Conservation (phyloP, 2,113 vertebrate genomes). For the Notiomystis cincta region DNA sequence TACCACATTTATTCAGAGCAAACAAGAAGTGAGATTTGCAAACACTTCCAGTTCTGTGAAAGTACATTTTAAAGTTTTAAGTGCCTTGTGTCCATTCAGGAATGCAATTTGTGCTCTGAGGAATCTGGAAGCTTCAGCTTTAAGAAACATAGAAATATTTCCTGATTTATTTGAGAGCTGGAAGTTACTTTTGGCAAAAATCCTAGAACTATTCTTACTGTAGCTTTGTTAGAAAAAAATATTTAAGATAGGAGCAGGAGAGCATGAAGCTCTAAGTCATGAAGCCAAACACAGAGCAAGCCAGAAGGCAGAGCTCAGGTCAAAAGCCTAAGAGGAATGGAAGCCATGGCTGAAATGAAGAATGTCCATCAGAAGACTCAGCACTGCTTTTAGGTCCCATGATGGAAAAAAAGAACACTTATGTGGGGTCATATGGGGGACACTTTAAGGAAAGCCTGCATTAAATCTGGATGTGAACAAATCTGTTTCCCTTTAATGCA, state of each 20-base stretch:
- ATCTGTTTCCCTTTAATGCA: conserved; percentile 48
- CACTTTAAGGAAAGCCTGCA: conserved; percentile 12
- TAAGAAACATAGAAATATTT: background rate
- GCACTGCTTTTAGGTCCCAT: background rate
- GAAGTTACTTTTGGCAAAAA: conserved; percentile 25
- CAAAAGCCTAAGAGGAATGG: conserved; percentile 22
- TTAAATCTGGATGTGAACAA: conserved; percentile 41
- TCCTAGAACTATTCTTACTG: conserved; percentile 25
- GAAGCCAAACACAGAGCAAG: background rate
- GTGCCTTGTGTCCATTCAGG: background rate
- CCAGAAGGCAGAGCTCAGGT: conserved; percentile 2
- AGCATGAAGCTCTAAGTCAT: conserved; percentile 14
- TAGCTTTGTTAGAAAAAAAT: conserved; percentile 26
- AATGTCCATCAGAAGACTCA: background rate
- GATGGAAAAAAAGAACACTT: background rate
- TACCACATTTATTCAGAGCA: background rate
- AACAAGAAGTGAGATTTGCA: background rate
- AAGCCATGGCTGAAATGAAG: background rate
- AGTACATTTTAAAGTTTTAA: background rate
- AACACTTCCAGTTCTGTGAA: background rate
- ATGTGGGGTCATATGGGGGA: background rate
- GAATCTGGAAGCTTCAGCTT: background rate
- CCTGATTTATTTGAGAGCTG: background rate
- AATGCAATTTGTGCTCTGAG: background rate
- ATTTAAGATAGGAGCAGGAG: background rate